Conservation (phyloP, 1,140 invertebrate species). For the Drosophila pruinosa region DNA sequence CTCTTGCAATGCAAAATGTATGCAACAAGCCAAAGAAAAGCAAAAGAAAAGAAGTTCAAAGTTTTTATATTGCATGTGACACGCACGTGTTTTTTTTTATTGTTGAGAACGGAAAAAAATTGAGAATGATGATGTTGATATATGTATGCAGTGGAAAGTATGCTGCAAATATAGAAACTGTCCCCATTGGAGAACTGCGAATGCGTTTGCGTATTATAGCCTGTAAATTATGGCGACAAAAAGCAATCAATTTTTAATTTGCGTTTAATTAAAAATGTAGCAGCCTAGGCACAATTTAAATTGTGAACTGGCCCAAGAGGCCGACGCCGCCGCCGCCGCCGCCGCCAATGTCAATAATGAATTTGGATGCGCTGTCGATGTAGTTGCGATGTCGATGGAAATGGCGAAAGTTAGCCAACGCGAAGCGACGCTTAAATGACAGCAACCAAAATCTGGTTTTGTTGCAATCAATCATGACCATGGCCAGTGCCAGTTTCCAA, state of each 20-base stretch:
- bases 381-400: slow-evolving; percentile 5
- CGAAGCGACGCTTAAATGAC: slow-evolving; percentile 62
- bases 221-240: slow-evolving; percentile 64
- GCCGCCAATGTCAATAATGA: slow-evolving; percentile 33
- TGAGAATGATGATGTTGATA: slow-evolving; percentile 12
- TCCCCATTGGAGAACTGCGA: neutral
- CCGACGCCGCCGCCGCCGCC: slow-evolving; percentile 18
- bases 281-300: slow-evolving; percentile 61
- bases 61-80: slow-evolving; percentile 65
- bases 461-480: slow-evolving; percentile 76
- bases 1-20: slow-evolving; percentile 50
- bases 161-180: slow-evolving; percentile 38
- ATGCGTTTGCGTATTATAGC: slow-evolving; percentile 34
- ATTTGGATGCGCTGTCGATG: neutral
- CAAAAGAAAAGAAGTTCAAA: slow-evolving; percentile 45
- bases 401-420: slow-evolving; percentile 62
- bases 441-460: slow-evolving; percentile 79
- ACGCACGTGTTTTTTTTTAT: slow-evolving; percentile 44
- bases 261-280: slow-evolving; percentile 76
- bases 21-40: slow-evolving; percentile 40
- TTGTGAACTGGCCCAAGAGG: slow-evolving; percentile 20
- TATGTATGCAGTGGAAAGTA: slow-evolving; percentile 16
- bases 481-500: slow-evolving; percentile 1
- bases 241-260: slow-evolving; percentile 81
- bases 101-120: neutral